Conservation (phyloP, 1,140 invertebrate species). For the Psilanteris sp. region DNA sequence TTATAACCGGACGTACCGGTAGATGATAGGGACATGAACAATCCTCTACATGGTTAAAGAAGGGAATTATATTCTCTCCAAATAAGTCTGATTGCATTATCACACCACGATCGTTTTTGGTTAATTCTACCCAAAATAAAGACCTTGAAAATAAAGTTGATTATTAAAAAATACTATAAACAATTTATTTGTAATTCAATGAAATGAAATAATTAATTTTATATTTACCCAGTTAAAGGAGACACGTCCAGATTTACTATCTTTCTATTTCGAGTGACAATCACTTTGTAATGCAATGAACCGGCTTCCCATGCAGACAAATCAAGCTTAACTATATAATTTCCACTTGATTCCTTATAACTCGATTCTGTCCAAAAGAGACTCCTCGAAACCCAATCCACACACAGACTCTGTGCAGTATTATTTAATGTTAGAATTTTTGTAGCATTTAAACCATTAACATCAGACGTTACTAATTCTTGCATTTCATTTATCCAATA, state of each 20-base stretch:
- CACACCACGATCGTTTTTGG: constrained; percentile 78
- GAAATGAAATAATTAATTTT: neutral
- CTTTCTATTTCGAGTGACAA: constrained; percentile 78
- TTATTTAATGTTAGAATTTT: constrained; percentile 85
- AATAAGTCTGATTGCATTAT: constrained; percentile 84
- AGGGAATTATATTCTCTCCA: constrained; percentile 81
- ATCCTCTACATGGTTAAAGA: constrained; percentile 81
- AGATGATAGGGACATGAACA: constrained; percentile 77
- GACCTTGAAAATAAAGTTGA: constrained; percentile 79
- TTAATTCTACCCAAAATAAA: constrained; percentile 86
- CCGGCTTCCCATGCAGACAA: constrained; percentile 77
- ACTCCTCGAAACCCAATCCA: constrained; percentile 92
- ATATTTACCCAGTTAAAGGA: constrained; percentile 84
- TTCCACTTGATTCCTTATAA: constrained; percentile 72
- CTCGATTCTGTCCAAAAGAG: constrained; percentile 89
- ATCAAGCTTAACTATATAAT: constrained; percentile 72
- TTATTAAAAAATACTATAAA: no score
- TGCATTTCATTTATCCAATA: constrained; percentile 92
- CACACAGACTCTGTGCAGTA: constrained; percentile 84
- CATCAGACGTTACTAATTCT: constrained; percentile 85
- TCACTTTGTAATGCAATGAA: constrained; percentile 74
- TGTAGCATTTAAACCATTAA: constrained; percentile 80
- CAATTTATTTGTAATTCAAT: no score
- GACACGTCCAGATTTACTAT: constrained; percentile 86
- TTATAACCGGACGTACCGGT: constrained; percentile 82